Evolutionary conservation across 1,140 invertebrate genomes (phyloP).

Genomic region (Pararge aegeria): DNA sequence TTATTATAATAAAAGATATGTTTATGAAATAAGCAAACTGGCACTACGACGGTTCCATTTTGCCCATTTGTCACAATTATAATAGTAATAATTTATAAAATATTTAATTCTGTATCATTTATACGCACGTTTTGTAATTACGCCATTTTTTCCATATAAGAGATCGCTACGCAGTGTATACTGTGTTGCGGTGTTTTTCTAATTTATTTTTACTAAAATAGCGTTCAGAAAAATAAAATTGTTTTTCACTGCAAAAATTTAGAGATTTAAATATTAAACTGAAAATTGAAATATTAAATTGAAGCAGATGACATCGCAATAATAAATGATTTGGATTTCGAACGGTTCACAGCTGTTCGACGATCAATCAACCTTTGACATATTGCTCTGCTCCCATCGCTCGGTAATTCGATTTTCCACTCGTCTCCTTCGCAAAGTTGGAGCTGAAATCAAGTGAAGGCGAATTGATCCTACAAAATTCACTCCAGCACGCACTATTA

Average conservation of each 20-base stretch:
- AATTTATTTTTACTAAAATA: not conserved
- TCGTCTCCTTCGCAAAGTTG: conserved; percentile 44
- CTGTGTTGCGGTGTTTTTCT: too few relatives aligned
- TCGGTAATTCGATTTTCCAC: conserved; percentile 52
- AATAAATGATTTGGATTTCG: not conserved
- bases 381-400: conserved; percentile 36
- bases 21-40: too few relatives aligned
- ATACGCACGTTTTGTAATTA: too few relatives aligned
- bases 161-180: too few relatives aligned
- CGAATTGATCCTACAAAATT: conserved; percentile 54
- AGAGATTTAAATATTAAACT: not conserved
- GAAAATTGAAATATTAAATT: conserved; percentile 1
- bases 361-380: conserved; percentile 38
- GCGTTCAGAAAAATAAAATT: not conserved
- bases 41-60: too few relatives aligned
- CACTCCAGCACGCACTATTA: conserved; percentile 55
- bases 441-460: conserved; percentile 29
- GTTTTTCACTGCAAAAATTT: not conserved
- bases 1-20: too few relatives aligned
- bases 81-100: too few relatives aligned
- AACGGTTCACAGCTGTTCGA: conserved; percentile 13
- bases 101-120: too few relatives aligned
- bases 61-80: too few relatives aligned
- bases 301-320: not conserved
- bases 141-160: too few relatives aligned